Base-by-base conservation (phyloP, 1,140 invertebrate species). In the Latrodectus geometricus region DNA sequence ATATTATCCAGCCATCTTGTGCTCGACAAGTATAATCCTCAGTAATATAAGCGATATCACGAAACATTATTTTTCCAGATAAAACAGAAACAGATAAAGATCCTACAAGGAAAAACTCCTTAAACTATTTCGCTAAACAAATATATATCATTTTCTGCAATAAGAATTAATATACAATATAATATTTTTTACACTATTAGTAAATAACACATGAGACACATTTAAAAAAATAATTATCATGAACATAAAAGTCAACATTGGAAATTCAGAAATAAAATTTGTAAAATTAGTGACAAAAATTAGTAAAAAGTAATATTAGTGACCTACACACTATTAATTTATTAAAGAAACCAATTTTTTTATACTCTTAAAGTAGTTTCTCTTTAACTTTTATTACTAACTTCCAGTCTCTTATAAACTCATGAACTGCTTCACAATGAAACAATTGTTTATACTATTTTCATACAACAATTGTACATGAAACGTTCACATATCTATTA, bases 21-120 rank as follows among this genome's bases (percentile, higher is more conserved):
- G 98, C 94, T 89, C 97, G 93, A 65, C 98, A 91, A 56, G 96
- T 96, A 91, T 96, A 98, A 92, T 99, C 98, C 92, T 97, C 95
- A 73, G 96, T 98, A 66, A 98, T 96, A 89, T 97, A 98, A 75
- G 97, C 95, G 90, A 99, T 94, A 93, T 99, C 97, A 88, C 97
- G 93, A 92, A 99, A 99, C 98, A 99, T 99, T 66, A 99, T 96
- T 93, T 99, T 99, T 4, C 98, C 98, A 88, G 97, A 97, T 88
- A 99, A 92, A 49, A 97, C 96, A 92, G 97, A 97, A 61, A 98
- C 92, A 4, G 97, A 97, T 89, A 99, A 95, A 17, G 98, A 99
- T 87, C 97, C 97, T 96, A 90, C 52, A 93, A 93, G 89, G 88
- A 88, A 88, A 85, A 48, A 85, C 85, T 54, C 78, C 14, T 15